Conservation (phyloP, 2,113 vertebrate species). For the Cyphomyrus discorhynchus region DNA sequence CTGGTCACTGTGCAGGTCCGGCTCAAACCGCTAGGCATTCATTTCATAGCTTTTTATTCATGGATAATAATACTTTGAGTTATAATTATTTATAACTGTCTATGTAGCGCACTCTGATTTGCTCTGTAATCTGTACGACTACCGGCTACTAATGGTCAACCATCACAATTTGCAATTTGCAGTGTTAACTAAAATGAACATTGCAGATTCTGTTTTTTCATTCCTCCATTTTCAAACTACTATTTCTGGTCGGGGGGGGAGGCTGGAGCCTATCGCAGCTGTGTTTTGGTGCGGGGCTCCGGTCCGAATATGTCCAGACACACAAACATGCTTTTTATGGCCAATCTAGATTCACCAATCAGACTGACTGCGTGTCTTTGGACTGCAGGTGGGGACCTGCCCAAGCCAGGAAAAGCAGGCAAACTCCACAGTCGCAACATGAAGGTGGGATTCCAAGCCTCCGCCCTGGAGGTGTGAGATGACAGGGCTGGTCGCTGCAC, state of each 20-base stretch:
- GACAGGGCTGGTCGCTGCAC: background rate
- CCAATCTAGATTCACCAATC: background rate
- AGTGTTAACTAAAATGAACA: background rate
- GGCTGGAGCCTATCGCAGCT: background rate
- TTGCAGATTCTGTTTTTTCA: background rate
- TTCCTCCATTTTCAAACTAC: background rate
- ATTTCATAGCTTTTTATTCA: constrained; percentile 55
- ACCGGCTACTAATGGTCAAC: background rate
- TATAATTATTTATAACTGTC: background rate
- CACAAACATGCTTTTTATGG: background rate
- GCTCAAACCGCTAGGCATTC: constrained; percentile 49
- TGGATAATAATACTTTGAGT: background rate
- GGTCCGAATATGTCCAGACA: background rate
- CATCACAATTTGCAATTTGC: background rate
- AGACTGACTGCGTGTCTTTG: background rate
- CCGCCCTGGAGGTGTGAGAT: background rate
- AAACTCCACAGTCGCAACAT: background rate
- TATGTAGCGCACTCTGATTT: background rate
- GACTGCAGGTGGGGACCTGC: background rate
- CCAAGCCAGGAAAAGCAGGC: background rate
- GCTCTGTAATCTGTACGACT: background rate
- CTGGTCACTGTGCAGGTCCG: constrained; percentile 51
- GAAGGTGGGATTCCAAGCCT: background rate
- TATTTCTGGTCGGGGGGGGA: background rate
- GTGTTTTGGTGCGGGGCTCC: background rate